phyloP scores from a whole-genome alignment of 2,113 vertebrate species.

The Cyanistes caeruleus region DNA sequence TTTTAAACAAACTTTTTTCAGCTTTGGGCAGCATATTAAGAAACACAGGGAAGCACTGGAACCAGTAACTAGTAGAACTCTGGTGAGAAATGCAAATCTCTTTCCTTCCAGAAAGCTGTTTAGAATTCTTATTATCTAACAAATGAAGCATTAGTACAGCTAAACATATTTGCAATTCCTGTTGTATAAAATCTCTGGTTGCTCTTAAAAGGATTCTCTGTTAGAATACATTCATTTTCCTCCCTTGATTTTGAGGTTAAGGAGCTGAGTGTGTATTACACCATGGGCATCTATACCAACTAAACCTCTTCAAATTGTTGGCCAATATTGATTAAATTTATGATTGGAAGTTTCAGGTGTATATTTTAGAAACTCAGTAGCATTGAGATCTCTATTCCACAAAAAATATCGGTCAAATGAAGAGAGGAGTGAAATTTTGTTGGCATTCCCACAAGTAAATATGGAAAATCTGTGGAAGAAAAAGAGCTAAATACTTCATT shows the following conservation, averaged over 20 bases:
- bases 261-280: background rate
- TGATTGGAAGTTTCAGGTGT: background rate
- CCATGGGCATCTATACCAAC: background rate
- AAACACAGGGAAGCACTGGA: background rate
- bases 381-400: background rate
- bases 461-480: background rate
- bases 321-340: background rate
- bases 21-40: background rate
- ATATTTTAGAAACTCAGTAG: background rate
- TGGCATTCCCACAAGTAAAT: background rate
- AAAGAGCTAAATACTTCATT: background rate
- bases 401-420: background rate
- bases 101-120: background rate
- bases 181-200: background rate
- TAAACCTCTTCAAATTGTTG: background rate
- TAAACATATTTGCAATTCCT: background rate
- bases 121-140: slow-evolving; percentile 8
- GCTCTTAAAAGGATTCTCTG: background rate
- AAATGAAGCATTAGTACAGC: slow-evolving; percentile 9
- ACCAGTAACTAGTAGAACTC: background rate
- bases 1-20: background rate
- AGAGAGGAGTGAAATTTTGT: background rate
- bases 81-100: background rate
- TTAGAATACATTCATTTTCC: background rate
- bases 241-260: background rate